Percentiles rank a stretch among this genome's conserved stretches.
Conservation (phyloP, 2,113 vertebrate genomes). For the Perognathus longimembris region DNA sequence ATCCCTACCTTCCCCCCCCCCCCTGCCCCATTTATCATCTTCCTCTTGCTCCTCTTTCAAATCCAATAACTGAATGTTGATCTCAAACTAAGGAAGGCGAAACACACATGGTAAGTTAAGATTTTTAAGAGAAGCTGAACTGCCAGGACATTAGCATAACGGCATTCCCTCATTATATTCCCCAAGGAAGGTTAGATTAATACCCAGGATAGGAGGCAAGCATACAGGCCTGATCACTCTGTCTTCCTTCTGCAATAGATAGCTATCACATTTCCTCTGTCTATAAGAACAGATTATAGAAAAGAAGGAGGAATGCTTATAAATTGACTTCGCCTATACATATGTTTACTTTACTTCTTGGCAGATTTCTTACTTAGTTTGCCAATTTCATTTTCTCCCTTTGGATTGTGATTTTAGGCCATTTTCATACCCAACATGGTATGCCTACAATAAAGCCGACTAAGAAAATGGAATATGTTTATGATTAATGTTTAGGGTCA, state of each 20-base stretch:
- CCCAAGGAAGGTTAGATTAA: background rate
- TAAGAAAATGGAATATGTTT: background rate
- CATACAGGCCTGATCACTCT: no score
- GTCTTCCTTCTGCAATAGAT: accelerated
- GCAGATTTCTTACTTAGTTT: background rate
- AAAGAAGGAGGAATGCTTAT: background rate
- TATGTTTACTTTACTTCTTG: background rate
- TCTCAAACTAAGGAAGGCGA: constrained; percentile 19
- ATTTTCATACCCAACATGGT: background rate
- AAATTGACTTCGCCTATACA: background rate
- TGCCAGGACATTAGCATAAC: background rate
- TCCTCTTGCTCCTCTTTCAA: accelerated
- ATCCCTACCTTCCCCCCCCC: no score
- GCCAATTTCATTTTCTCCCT: background rate
- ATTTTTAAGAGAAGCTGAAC: background rate
- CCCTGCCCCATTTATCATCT: background rate
- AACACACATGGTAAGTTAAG: background rate
- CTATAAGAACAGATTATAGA: no score
- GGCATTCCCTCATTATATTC: background rate
- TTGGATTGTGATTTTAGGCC: background rate
- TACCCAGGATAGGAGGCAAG: background rate
- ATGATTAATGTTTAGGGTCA: background rate
- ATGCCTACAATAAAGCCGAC: background rate
- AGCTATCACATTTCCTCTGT: accelerated
- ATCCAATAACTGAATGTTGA: background rate